Conservation (phyloP, 2,888 invertebrate genomes). For the Nephrocerus scutellatus region DNA sequence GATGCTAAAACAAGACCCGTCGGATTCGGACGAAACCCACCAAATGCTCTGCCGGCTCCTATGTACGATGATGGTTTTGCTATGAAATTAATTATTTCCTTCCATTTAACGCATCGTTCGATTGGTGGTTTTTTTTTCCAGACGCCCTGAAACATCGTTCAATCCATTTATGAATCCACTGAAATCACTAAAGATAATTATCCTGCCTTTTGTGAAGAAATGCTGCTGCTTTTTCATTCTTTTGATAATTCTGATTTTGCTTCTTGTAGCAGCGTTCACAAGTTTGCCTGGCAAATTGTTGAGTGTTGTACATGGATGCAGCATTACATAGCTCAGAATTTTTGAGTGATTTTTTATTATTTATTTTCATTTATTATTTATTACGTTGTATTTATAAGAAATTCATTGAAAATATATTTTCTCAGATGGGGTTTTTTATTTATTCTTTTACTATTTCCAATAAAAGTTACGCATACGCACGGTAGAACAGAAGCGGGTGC, state of each 20-base stretch:
- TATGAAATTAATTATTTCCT: constrained; percentile 2
- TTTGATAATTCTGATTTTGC: constrained; percentile 11
- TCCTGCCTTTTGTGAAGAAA: constrained; percentile 25
- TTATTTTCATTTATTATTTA: no score
- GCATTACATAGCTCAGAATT: no score
- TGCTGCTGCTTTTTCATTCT: constrained; percentile 23
- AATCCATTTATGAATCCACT: constrained; percentile 54
- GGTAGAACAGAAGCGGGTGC: no score
- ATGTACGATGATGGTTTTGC: constrained; percentile 48
- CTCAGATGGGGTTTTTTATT: no score
- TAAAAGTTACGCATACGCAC: no score
- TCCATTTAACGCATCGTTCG: background rate
- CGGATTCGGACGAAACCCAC: constrained; percentile 59
- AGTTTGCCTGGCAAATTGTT: constrained; percentile 14
- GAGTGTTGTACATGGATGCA: no score
- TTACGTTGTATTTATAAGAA: no score
- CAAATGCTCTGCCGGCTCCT: constrained; percentile 57
- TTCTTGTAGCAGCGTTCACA: constrained; percentile 3
- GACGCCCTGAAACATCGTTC: constrained; percentile 58
- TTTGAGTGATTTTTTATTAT: no score
- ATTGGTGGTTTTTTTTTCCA: constrained; percentile 32
- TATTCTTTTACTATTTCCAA: no score
- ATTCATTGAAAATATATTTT: no score
- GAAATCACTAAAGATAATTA: constrained; percentile 46
- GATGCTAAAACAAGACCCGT: constrained; percentile 58